These are phyloP conservation scores for Ophion ellenae DNA, from an alignment of 2,888 invertebrate genomes.

Conservation along the genomic window DNA sequence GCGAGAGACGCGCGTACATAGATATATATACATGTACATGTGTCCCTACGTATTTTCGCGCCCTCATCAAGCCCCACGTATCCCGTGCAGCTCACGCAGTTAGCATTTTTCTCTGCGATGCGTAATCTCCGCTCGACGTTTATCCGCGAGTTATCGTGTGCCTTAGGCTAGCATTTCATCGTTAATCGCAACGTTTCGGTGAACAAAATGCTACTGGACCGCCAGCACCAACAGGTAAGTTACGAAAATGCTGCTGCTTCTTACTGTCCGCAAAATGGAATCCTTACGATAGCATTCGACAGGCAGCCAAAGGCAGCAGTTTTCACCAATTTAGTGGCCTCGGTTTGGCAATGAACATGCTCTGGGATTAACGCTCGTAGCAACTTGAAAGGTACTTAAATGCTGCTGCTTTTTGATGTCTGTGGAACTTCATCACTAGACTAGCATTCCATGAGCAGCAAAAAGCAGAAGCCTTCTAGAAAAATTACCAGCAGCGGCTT, in stretches of 20 bases:
- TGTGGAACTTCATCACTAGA: neutral
- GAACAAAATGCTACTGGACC: neutral
- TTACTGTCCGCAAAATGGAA: neutral
- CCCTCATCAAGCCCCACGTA: neutral
- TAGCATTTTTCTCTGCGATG: neutral
- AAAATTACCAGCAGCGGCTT: neutral
- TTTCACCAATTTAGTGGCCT: neutral
- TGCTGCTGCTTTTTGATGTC: neutral
- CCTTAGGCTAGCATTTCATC: neutral
- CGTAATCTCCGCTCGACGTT: neutral
- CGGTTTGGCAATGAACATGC: too few relatives aligned
- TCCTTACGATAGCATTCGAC: neutral
- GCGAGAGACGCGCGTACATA: neutral
- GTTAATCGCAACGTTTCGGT: neutral
- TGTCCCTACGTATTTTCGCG: neutral
- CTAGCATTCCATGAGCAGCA: neutral
- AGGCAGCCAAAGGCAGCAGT: neutral
- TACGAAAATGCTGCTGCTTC: neutral
- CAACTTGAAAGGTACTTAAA: neutral
- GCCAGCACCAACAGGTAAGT: neutral
- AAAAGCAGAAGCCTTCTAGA: neutral
- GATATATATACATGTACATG: neutral
- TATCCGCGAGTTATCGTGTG: too few relatives aligned
- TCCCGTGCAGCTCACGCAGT: neutral
- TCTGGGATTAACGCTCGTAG: neutral